Base-by-base conservation (phyloP, 2,797 vertebrate genomes). In the Enteromius unitaeniatus region DNA sequence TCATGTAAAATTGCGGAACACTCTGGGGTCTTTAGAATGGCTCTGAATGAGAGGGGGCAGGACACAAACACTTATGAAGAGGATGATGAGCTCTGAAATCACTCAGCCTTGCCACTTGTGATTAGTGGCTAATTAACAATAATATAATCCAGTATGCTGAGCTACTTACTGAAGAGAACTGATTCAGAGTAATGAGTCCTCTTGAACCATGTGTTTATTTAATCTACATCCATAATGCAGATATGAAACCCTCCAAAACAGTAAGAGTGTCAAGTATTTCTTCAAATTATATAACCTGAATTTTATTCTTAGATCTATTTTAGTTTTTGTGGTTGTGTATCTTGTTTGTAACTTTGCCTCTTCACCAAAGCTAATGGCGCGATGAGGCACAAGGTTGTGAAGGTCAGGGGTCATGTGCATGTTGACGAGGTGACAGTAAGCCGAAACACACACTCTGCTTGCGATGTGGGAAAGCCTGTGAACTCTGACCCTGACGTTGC, bases 401-500 rank as follows among this genome's bases (percentile, higher is more conserved):
- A 81, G 88, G 85, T 90, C 84, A 88, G 85, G 86, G 14, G n/a
- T 80, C 73, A 77, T 8, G 40, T 37, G 51, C 53, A 83, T 77
- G 84, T 68, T 88, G 89, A 92, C 84, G 88, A 93, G 87, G 89
- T 93, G 93, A 93, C 88, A 82, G 88, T 88, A 89, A 93, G 74
- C 91, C 93, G 92, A 93, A 78, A 92, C 89, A 81, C 88, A 77
- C n/a, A 42, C 69, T 67, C 58, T 26, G 86, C 81, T 79, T 81
- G 90, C 89, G 89, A 91, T 92, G 92, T 93, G 93, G 92, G 92
- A 94, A 93, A 85, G 87, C 87, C 83, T 74, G 4, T 78, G 88
- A 92, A 93, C 93, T 90, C 84, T 84, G 92, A 91, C 88, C 90
- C 82, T 69, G 64, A 55, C 6, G 55, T 79, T n/a, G 80, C 80